Evolutionary conservation across 2,797 vertebrate genomes (phyloP).

Genomic region (Crocodylus rhombifer): DNA sequence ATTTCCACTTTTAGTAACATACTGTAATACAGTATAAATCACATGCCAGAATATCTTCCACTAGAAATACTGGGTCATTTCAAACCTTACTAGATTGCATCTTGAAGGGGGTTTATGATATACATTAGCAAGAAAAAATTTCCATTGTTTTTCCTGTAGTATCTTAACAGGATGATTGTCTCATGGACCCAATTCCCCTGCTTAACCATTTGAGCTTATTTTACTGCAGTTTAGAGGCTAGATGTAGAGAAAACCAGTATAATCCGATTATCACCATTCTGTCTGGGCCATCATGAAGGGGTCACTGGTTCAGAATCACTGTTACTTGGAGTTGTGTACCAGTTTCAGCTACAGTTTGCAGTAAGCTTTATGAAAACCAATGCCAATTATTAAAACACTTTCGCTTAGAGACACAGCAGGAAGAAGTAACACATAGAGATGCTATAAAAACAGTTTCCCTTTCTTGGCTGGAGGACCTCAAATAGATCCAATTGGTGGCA

Average conservation of each 20-base stretch:
- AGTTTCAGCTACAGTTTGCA: background rate
- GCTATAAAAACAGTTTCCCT: background rate
- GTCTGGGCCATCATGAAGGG: background rate
- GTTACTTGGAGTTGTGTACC: background rate
- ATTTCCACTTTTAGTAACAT: background rate
- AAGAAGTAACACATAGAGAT: background rate
- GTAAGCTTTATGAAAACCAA: background rate
- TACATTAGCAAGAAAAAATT: background rate
- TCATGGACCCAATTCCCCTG: background rate
- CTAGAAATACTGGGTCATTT: background rate
- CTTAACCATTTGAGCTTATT: constrained; percentile 19
- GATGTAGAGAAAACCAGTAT: background rate
- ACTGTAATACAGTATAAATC: background rate
- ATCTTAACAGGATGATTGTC: constrained; percentile 18
- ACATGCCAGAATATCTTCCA: background rate
- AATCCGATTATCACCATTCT: fast-evolving
- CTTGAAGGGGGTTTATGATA: background rate
- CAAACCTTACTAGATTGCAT: background rate
- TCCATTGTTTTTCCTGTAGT: background rate
- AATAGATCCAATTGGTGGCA: background rate
- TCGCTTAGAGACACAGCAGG: background rate
- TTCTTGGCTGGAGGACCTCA: background rate
- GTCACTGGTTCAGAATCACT: background rate
- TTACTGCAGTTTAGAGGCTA: constrained; percentile 25
- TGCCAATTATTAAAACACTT: background rate